Conservation (phyloP, 1,140 invertebrate genomes). For the Parapsyche elsis region DNA sequence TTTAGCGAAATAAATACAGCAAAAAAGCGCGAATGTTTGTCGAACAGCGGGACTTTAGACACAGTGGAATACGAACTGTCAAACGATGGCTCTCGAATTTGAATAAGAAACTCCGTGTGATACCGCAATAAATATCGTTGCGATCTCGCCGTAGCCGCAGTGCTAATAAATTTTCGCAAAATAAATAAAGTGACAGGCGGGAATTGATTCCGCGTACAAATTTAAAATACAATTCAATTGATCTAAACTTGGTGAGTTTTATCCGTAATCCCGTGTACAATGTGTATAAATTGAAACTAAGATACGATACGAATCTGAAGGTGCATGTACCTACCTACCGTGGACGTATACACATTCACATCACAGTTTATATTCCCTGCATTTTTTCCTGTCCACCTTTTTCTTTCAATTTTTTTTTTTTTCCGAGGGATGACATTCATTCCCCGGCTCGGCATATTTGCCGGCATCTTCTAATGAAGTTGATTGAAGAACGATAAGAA, state of each 20-base stretch:
- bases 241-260: neutral
- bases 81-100: neutral
- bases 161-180: no score
- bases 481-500: slow-evolving; percentile 45
- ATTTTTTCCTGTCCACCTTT: neutral
- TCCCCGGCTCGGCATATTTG: slow-evolving; percentile 40
- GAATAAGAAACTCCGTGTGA: neutral
- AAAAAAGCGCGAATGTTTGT: neutral
- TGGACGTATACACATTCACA: no score
- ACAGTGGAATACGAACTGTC: no score
- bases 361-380: no score
- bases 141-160: no score
- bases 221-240: no score
- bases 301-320: neutral
- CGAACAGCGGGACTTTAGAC: neutral
- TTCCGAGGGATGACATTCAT: slow-evolving; percentile 3
- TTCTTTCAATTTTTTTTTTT: slow-evolving; percentile 19
- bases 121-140: neutral
- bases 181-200: neutral
- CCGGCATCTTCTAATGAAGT: slow-evolving; percentile 19
- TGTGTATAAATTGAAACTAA: no score
- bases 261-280: no score
- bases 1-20: neutral
- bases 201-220: neutral
- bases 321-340: neutral